Base-by-base conservation (phyloP, 2,888 invertebrate genomes). In the Amblyjoppa fuscipennis region DNA sequence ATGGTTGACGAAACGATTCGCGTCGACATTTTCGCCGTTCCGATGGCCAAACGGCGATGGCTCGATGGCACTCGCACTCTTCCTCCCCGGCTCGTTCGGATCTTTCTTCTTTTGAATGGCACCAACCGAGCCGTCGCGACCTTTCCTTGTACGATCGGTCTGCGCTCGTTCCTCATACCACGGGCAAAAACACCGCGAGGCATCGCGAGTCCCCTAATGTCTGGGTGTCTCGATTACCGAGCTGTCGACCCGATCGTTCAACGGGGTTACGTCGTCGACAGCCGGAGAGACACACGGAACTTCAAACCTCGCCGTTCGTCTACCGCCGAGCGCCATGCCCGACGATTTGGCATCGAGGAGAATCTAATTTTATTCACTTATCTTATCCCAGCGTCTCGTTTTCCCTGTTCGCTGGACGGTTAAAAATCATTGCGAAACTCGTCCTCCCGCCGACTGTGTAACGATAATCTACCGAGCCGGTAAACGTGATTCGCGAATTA, bases 211-310 rank as follows among this genome's bases (percentile, higher is more conserved):
- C 79, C 51, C 56, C 70, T 74, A 70, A 79, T 80, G 80, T 80
- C 71, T 73, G 82, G 79, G 83, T 85, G 83, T 87, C 89, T 86
- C 76, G 83, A 83, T 78, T 73, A 78, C 83, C 71, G 75, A 78
- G 68, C 83, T 68, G 73, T 74, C 73, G 69, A 74, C 82, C 59
- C 69, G 45, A 66, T 78, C 73, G 68, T 75, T 83, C 74, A 79
- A 61, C 80, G 66, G 59, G 41, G 61, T 76, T 31, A 20, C 71
- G 68, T 74, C 78, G 78, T 68, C 64, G 75, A 56, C 79, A 74
- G 68, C 38, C 56, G 64, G 64, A 71, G 66, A 78, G 68, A 77
- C 31, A 69, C 70, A 64, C 77, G 68, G 68, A 71, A 69, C 51
- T 51, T 64, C 41, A 34, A 45, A 69, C 68, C 59, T 45, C 34